Percentiles rank a stretch among this genome's conserved stretches.
phyloP scores from a whole-genome alignment of 2,113 vertebrate genomes.

The Gorsachius goisagi region DNA sequence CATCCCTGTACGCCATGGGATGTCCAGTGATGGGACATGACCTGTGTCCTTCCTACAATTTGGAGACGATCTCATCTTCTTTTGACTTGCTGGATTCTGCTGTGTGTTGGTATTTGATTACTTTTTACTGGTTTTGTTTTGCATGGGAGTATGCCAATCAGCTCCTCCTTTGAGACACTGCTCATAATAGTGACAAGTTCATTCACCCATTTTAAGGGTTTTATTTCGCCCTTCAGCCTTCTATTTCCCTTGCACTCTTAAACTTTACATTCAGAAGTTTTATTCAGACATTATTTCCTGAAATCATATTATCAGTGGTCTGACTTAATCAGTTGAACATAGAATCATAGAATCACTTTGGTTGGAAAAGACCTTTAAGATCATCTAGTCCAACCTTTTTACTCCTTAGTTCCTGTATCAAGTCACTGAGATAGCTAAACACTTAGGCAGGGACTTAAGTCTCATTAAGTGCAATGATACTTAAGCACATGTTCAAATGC shows the following conservation, averaged over 20 bases:
- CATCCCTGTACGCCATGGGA: background rate
- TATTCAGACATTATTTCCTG: background rate
- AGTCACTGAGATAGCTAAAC: background rate
- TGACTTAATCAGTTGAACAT: background rate
- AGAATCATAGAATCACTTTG: too few species aligned
- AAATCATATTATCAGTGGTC: background rate
- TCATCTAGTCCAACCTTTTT: too few species aligned
- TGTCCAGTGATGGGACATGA: background rate
- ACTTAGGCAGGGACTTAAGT: background rate
- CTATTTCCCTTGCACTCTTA: background rate
- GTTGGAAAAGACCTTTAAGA: too few species aligned
- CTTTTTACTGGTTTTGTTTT: background rate
- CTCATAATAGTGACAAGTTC: background rate
- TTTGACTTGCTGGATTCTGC: background rate
- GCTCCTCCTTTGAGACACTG: background rate
- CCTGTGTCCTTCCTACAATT: background rate
- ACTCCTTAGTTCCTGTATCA: background rate
- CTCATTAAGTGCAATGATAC: background rate
- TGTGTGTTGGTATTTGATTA: background rate
- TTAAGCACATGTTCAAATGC: background rate
- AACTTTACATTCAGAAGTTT: background rate
- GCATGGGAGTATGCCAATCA: background rate
- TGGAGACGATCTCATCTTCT: background rate
- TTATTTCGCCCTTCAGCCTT: slow-evolving; percentile 19
- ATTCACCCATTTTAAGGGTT: background rate